phyloP scores from a whole-genome alignment of 2,797 vertebrate genomes.

The Enteromius unitaeniatus region DNA sequence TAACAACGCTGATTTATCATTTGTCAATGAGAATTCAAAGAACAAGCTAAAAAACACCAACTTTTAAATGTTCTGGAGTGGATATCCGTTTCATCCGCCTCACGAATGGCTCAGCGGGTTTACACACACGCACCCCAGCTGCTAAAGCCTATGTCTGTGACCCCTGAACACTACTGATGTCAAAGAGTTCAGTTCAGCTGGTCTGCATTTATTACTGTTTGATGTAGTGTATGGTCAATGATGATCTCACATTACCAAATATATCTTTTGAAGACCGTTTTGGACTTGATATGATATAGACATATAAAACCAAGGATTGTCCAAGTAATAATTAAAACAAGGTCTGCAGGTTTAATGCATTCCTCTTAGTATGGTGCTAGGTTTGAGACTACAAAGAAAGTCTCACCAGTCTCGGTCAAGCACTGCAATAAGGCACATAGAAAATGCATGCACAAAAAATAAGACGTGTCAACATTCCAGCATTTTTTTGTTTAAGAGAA shows the following conservation, averaged over 20 bases:
- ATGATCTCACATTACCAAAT: not conserved
- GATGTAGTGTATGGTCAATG: not conserved
- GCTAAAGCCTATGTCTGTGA: conserved; percentile 45
- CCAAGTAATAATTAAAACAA: not conserved
- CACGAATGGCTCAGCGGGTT: not conserved
- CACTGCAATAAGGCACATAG: not conserved
- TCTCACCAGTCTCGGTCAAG: not conserved
- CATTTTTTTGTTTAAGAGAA: not conserved
- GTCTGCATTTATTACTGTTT: conserved; percentile 30
- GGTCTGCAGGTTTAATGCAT: not conserved
- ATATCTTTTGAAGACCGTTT: conserved; percentile 1
- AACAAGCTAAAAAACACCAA: not conserved
- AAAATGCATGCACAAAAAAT: not conserved
- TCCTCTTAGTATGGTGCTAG: not conserved
- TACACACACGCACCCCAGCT: conserved; percentile 34
- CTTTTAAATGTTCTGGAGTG: conserved; percentile 6
- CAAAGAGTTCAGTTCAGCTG: conserved; percentile 37
- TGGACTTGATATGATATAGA: not conserved
- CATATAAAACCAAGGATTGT: not conserved
- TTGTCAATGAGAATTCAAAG: conserved; percentile 12
- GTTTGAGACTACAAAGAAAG: not conserved
- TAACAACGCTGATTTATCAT: conserved; percentile 23
- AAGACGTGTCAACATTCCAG: not conserved
- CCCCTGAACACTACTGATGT: conserved; percentile 24
- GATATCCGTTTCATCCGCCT: not conserved